These are phyloP conservation scores for Aethina tumida DNA, from an alignment of 1,140 invertebrate species.

Conservation along the genomic window DNA sequence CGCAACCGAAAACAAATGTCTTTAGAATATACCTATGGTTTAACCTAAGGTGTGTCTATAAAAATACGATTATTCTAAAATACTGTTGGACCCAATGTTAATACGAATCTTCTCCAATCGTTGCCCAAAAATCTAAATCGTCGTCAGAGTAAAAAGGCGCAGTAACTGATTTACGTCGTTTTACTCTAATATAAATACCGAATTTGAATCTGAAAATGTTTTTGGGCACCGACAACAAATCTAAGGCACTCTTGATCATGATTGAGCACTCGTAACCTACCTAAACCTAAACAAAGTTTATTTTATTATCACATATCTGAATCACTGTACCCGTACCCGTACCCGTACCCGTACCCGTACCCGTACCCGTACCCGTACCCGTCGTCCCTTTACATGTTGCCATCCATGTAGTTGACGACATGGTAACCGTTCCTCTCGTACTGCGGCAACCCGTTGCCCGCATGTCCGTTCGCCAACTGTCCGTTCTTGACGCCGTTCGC, in stretches of 20 bases:
- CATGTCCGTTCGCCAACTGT: conserved; percentile 10
- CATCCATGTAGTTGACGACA: conserved; percentile 27
- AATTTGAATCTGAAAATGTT: neutral
- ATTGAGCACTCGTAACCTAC: conserved; percentile 5
- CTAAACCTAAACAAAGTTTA: conserved; percentile 8
- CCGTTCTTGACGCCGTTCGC: conserved; percentile 12
- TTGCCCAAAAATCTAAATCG: too few relatives aligned
- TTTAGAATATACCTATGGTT: conserved; percentile 3
- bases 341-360: neutral
- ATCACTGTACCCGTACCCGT: conserved; percentile 1
- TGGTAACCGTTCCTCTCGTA: too few relatives aligned
- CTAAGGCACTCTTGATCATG: conserved; percentile 12
- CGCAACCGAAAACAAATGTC: neutral
- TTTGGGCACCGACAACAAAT: neutral
- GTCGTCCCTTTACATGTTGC: conserved; percentile 22
- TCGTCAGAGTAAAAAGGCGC: too few relatives aligned
- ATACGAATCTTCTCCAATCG: too few relatives aligned
- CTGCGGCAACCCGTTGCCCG: conserved; percentile 6
- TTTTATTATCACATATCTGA: neutral
- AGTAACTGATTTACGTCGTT: too few relatives aligned
- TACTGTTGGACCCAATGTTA: conserved; percentile 20
- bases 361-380: neutral
- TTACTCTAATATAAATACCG: too few relatives aligned
- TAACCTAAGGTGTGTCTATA: conserved; percentile 10
- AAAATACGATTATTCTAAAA: conserved; percentile 11